These are phyloP conservation scores for Athripsodes cinereus DNA, from an alignment of 2,888 invertebrate genomes.

Conservation along the genomic window DNA sequence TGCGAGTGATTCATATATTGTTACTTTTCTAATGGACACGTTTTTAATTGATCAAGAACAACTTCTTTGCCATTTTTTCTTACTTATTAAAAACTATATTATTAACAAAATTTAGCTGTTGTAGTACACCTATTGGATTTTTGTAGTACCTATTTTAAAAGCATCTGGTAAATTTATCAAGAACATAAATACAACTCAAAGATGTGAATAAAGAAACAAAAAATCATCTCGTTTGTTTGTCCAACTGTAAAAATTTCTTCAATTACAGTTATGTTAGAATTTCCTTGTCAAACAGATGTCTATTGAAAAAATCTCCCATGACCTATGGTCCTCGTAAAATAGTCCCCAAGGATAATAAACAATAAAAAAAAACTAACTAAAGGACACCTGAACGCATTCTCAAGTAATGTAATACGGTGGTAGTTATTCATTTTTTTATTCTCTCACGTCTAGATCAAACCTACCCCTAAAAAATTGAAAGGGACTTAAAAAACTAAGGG, in stretches of 20 bases:
- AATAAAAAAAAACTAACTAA: conserved; percentile 13
- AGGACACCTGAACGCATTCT: conserved; percentile 26
- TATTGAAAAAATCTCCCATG: conserved; percentile 25
- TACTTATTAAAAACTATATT: no score
- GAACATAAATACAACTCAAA: background rate
- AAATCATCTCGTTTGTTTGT: background rate
- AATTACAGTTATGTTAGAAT: conserved; percentile 19
- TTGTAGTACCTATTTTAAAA: no score
- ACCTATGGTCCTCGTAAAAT: conserved; percentile 20
- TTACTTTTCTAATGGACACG: no score
- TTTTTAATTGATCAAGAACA: no score
- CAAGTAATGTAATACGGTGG: conserved; percentile 22
- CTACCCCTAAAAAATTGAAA: conserved; percentile 14
- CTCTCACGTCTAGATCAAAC: conserved; percentile 21
- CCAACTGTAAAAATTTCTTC: conserved; percentile 17
- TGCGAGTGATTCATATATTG: no score
- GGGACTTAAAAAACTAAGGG: conserved; percentile 6
- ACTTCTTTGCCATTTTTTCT: no score
- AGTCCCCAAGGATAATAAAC: background rate
- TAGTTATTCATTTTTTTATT: conserved; percentile 18
- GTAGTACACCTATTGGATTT: no score
- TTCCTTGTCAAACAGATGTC: conserved; percentile 1
- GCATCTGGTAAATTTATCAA: no score
- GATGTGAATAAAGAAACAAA: background rate
- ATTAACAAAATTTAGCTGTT: no score